Conservation (phyloP, 2,113 vertebrate species). For the Ia io region DNA sequence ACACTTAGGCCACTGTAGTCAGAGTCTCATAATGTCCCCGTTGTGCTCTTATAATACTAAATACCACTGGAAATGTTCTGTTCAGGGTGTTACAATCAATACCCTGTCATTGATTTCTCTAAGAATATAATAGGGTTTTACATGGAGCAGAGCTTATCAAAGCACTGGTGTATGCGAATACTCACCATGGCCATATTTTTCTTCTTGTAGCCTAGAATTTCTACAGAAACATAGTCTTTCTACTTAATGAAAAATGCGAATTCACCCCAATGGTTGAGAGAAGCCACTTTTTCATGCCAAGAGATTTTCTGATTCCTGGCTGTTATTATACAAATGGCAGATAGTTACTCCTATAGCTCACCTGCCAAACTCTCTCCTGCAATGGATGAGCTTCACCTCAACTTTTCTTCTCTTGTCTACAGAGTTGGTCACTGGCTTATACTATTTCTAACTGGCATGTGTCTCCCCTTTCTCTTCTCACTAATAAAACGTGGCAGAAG, state of each 20-base stretch:
- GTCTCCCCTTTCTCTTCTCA: background rate
- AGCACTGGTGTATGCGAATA: background rate
- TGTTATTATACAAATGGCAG: background rate
- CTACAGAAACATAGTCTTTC: background rate
- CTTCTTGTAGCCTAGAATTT: background rate
- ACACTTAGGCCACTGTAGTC: background rate
- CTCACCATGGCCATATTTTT: background rate
- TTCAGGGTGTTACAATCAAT: slow-evolving; percentile 15
- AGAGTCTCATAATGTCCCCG: background rate
- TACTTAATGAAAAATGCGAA: background rate
- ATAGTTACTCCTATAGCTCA: background rate
- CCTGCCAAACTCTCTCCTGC: background rate
- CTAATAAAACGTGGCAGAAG: background rate
- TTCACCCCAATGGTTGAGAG: background rate
- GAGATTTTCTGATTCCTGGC: background rate
- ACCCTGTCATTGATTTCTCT: slow-evolving; percentile 48
- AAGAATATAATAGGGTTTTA: slow-evolving; percentile 23
- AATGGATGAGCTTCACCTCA: background rate
- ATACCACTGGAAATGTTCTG: background rate
- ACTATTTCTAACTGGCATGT: background rate
- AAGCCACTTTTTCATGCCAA: background rate
- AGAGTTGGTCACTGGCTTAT: background rate
- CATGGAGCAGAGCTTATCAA: background rate
- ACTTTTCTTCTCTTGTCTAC: background rate
- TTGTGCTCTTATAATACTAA: background rate